Base-by-base conservation (phyloP, 2,888 invertebrate species). In the Epirrhoe alternata region DNA sequence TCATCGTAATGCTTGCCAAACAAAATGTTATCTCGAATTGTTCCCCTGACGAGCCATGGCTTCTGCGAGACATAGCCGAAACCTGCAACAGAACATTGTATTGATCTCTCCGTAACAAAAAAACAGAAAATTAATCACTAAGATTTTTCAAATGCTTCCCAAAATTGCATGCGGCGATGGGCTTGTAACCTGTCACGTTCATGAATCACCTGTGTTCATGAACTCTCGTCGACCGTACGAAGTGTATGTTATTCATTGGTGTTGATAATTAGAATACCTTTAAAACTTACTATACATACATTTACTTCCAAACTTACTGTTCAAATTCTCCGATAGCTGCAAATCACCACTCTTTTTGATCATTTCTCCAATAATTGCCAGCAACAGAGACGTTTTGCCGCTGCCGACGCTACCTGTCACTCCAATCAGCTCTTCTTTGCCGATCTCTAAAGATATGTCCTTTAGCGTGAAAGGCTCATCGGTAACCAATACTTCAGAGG, bases 31-130 rank as follows among this genome's bases (percentile, higher is more conserved):
- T 98, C 98, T 57, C 97, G 94, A 54, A 99, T 95, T 0, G 98
- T 97, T 45, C 97, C 98, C 58, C 97, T 95, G 78, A 98, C 97
- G 55, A 99, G 92, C 99, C 99, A 99, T 0, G 98, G 95, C 72
- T 96, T 96, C 91, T 99, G 99, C 0, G 96, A 95, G 0, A 98
- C 97, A 78, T 96, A 97, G 17, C 97, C 98, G 79, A 98, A 97
- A 69, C 97, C 97, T 64, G 24, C 17, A 64, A 60, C 38, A 42
- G 12, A 42, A 42, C 5, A 35, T 35, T 35, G 1, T 8, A 35
- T 35, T 35, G 10, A 35, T 1, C 35, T 35, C 1, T 6, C 6
- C 10, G 5, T 5, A 1, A 6, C 35, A 35, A 35, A 10, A 6
- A 35, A n/a, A n/a, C n/a, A n/a, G n/a, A n/a, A 35, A 35, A 35